These are phyloP conservation scores for Odocoileus virginianus DNA, from an alignment of 2,113 vertebrate species.

Conservation along the genomic window DNA sequence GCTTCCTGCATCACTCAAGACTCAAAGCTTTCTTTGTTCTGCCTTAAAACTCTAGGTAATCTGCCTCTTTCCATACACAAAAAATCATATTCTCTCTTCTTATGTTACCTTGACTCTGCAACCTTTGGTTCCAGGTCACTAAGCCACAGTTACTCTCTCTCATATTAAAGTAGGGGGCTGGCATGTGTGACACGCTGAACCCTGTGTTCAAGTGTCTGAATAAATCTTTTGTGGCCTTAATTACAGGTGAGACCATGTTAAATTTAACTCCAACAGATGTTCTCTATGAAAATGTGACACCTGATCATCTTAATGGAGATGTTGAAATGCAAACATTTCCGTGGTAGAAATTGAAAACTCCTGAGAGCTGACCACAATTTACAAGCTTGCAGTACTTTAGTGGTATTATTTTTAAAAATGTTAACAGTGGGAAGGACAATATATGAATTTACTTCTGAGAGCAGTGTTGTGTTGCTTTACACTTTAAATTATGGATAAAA, in stretches of 20 bases:
- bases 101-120: constrained; percentile 70
- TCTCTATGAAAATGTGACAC: constrained; percentile 61
- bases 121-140: constrained; percentile 66
- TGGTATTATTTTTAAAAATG: constrained; percentile 21
- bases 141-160: constrained; percentile 44
- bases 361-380: neutral
- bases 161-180: constrained; percentile 47
- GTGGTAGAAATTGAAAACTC: constrained; percentile 21
- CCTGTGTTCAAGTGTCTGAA: constrained; percentile 38
- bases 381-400: neutral
- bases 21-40: constrained; percentile 74
- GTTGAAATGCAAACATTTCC: constrained; percentile 44
- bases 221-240: constrained; percentile 66
- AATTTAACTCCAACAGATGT: constrained; percentile 65
- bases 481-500: neutral
- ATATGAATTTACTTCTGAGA: neutral
- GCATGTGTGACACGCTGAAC: neutral
- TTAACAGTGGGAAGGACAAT: neutral
- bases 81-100: constrained; percentile 64
- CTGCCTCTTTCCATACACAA: constrained; percentile 46
- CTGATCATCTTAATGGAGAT: constrained; percentile 58
- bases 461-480: neutral
- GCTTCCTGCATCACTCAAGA: constrained; percentile 15
- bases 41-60: constrained; percentile 62
- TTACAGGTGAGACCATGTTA: constrained; percentile 63